Percentiles rank a stretch among this genome's conserved stretches.
Conservation (phyloP, 2,888 invertebrate species). For the Aelia acuminata region DNA sequence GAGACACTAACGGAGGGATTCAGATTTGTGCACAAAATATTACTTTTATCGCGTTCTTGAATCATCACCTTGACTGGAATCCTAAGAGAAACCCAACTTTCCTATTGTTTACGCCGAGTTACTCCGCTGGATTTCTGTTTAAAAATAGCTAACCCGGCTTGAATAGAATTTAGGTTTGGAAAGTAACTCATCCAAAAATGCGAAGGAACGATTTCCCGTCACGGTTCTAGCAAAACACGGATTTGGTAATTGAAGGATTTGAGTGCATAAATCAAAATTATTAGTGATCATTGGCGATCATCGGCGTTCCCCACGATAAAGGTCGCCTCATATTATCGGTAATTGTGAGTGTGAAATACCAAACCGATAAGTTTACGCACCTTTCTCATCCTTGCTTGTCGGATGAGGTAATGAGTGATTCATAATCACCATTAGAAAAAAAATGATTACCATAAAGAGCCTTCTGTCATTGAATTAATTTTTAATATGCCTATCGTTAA, state of each 20-base stretch:
- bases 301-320: not conserved
- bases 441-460: not conserved
- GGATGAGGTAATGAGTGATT: conserved; percentile 37
- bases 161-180: not conserved
- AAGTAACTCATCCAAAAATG: conserved; percentile 20
- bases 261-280: conserved; percentile 41
- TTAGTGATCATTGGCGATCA: not conserved
- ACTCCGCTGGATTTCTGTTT: not conserved
- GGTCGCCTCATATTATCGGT: conserved; percentile 40
- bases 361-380: conserved; percentile 41
- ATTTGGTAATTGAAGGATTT: not conserved
- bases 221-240: not conserved
- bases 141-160: not conserved
- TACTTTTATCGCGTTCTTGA: too few relatives aligned
- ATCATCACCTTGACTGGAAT: not conserved
- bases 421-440: not conserved
- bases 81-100: not conserved
- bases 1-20: too few relatives aligned
- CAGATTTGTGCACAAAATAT: too few relatives aligned
- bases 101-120: not conserved
- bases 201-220: not conserved
- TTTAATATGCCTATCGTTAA: not conserved
- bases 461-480: not conserved
- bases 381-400: not conserved
- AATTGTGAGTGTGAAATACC: conserved; percentile 42